phyloP scores from a whole-genome alignment of 2,797 vertebrate genomes.

The Sebastes reedi region DNA sequence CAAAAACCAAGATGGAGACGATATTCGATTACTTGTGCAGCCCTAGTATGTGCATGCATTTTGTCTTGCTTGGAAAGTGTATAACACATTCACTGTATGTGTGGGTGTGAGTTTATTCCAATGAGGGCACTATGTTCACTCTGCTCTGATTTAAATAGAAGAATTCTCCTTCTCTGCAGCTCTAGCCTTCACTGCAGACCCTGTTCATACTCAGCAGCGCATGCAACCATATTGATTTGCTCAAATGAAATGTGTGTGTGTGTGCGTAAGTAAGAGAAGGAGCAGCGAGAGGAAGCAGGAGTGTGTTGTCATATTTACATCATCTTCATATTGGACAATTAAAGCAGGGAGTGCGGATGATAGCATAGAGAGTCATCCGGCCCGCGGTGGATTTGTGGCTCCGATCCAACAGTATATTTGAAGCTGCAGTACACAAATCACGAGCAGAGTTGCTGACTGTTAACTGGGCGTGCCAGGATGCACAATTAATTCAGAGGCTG shows the following conservation, averaged over 20 bases:
- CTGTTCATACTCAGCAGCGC: slow-evolving; percentile 1
- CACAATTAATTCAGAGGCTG: slow-evolving; percentile 78
- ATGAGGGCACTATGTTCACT: not conserved
- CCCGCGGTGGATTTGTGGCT: slow-evolving; percentile 69
- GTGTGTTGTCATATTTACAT: slow-evolving; percentile 48
- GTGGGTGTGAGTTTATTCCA: slow-evolving; percentile 15
- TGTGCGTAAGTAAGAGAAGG: slow-evolving; percentile 1
- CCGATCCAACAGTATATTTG: slow-evolving; percentile 63
- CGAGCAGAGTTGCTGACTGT: slow-evolving; percentile 81
- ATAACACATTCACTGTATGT: not conserved
- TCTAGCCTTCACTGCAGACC: slow-evolving; percentile 17
- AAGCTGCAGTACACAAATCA: slow-evolving; percentile 79
- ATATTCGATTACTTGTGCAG: too few relatives aligned
- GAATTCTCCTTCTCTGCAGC: slow-evolving; percentile 13
- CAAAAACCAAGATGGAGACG: too few relatives aligned
- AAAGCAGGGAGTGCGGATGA: slow-evolving; percentile 43
- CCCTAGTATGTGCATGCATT: not conserved
- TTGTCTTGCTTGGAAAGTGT: not conserved
- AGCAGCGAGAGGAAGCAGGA: not conserved
- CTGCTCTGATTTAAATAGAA: slow-evolving; percentile 42
- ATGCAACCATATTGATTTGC: slow-evolving; percentile 35
- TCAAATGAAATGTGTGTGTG: not conserved
- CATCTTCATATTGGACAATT: slow-evolving; percentile 61
- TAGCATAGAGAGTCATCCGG: slow-evolving; percentile 26
- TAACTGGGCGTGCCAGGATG: slow-evolving; percentile 69